phyloP scores from a whole-genome alignment of 2,888 invertebrate species.

The Copidosoma aretas region DNA sequence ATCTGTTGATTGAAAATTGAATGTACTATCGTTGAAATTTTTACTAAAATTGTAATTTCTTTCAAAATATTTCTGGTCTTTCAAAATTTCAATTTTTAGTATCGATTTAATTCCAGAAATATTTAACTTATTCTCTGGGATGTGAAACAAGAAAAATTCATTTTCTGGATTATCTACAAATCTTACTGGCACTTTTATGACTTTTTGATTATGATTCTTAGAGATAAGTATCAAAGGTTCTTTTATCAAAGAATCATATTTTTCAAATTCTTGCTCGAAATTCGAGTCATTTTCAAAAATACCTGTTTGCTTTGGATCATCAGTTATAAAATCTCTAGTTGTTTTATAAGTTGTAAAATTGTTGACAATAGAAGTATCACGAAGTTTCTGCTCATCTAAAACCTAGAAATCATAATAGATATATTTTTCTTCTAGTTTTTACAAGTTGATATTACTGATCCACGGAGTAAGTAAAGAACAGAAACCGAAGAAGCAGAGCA shows the following conservation, averaged over 20 bases:
- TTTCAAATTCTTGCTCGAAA: constrained; percentile 28
- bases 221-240: constrained; percentile 21
- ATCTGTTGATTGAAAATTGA: neutral
- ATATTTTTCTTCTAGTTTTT: constrained; percentile 36
- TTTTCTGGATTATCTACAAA: constrained; percentile 42
- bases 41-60: constrained; percentile 2
- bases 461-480: constrained; percentile 2
- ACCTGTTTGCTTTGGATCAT: constrained; percentile 28
- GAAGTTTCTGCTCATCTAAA: constrained; percentile 41
- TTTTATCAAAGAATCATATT: constrained; percentile 12
- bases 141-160: constrained; percentile 42
- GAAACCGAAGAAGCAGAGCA: constrained; percentile 32
- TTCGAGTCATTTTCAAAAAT: constrained; percentile 14
- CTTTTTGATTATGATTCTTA: constrained; percentile 25
- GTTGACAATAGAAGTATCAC: neutral
- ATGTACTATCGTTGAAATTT: neutral
- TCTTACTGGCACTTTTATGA: constrained; percentile 43
- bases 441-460: constrained; percentile 2
- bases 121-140: constrained; percentile 43
- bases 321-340: neutral
- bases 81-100: constrained; percentile 41
- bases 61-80: constrained; percentile 12
- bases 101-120: constrained; percentile 36
- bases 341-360: neutral
- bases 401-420: constrained; percentile 60